Conservation (phyloP, 2,113 vertebrate genomes). For the Cynocephalus volans region DNA sequence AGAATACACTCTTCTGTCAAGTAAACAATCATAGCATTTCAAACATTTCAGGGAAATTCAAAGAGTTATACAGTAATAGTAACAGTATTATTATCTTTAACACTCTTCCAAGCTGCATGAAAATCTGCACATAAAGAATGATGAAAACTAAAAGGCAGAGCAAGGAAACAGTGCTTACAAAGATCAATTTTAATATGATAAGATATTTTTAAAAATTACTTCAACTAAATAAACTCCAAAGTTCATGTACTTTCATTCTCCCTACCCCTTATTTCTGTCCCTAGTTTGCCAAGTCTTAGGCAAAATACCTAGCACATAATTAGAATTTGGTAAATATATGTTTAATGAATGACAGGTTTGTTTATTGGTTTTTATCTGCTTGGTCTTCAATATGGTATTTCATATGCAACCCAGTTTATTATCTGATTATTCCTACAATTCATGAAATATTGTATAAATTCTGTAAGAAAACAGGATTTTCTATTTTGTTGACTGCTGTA, state of each 20-base stretch:
- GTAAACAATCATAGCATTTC: conserved; percentile 34
- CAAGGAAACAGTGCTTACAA: neutral
- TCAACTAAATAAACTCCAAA: neutral
- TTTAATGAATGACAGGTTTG: neutral
- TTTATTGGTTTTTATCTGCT: neutral
- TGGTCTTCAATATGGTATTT: neutral
- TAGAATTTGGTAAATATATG: conserved; percentile 19
- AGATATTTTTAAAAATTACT: neutral
- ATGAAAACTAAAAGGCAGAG: neutral
- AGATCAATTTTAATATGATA: conserved; percentile 7
- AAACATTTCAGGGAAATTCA: conserved; percentile 45
- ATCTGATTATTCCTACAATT: neutral
- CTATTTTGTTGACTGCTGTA: neutral
- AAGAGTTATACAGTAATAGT: neutral
- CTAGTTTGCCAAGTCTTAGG: neutral
- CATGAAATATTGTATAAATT: neutral
- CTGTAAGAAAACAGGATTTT: neutral
- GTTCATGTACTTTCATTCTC: neutral
- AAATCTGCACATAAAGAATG: neutral
- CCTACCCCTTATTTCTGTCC: neutral
- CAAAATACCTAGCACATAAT: neutral
- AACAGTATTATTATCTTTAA: conserved; percentile 52
- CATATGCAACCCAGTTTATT: neutral
- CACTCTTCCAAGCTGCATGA: neutral
- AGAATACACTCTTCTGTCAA: conserved; percentile 13